Evolutionary conservation across 35 echinoderm and acorn worm species (phyloP).

Genomic region (Lytechinus pictus): DNA sequence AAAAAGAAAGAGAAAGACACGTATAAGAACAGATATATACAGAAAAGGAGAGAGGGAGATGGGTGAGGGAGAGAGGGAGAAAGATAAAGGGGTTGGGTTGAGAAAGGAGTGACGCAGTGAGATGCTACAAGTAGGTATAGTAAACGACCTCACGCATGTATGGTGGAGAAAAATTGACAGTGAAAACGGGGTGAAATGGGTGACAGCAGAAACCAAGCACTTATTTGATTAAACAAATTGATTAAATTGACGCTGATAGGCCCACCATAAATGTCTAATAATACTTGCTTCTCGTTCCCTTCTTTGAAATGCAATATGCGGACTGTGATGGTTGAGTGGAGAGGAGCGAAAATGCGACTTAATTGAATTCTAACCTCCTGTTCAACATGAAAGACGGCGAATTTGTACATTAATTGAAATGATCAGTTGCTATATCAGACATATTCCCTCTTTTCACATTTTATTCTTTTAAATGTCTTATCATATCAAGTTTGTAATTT

Average conservation of each 20-base stretch:
- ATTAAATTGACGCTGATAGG: slow-evolving; percentile 48
- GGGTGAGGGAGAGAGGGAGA: not conserved
- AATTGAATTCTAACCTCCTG: slow-evolving; percentile 2
- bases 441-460: not conserved
- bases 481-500: not conserved
- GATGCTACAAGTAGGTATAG: not conserved
- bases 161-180: not conserved
- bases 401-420: slow-evolving; percentile 6
- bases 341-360: not conserved
- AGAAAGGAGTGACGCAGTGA: not conserved
- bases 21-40: too few relatives aligned
- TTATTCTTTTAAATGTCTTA: not conserved
- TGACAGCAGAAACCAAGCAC: slow-evolving; percentile 39
- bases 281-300: not conserved
- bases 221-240: slow-evolving; percentile 60
- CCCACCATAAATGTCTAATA: slow-evolving; percentile 53
- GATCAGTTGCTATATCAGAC: not conserved
- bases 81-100: not conserved
- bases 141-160: not conserved
- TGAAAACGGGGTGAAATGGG: slow-evolving; percentile 30
- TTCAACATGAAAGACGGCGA: not conserved
- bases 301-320: not conserved
- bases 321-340: not conserved
- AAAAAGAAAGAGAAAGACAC: too few relatives aligned
- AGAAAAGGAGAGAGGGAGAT: not conserved